These are phyloP conservation scores for Meiosimyza decipiens DNA, from an alignment of 2,888 invertebrate genomes.

Conservation along the genomic window DNA sequence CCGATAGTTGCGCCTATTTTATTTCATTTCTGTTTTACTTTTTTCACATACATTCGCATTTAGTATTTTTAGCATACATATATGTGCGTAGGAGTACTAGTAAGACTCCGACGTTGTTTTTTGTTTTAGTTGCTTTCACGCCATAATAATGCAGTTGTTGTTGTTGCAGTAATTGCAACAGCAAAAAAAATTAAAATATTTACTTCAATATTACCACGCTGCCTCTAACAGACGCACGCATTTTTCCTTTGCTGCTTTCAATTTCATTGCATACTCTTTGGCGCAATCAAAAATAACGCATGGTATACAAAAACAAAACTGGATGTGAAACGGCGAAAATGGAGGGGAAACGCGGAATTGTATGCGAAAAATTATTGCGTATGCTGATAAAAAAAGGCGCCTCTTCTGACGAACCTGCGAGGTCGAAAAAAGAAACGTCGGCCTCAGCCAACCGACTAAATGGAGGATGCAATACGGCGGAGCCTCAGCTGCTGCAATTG, in stretches of 20 bases:
- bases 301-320: neutral
- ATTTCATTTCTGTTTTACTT: constrained; percentile 44
- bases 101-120: too few relatives aligned
- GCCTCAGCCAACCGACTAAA: neutral
- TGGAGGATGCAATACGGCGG: neutral
- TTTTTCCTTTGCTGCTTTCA: constrained; percentile 20
- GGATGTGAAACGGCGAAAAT: neutral
- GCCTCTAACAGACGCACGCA: constrained; percentile 7
- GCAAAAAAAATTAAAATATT: too few relatives aligned
- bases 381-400: neutral
- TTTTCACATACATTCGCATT: constrained; percentile 44
- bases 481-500: neutral
- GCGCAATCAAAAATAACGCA: constrained; percentile 8
- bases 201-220: neutral
- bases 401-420: neutral
- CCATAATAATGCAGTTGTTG: too few relatives aligned
- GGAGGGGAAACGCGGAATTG: neutral
- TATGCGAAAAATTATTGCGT: constrained; percentile 11
- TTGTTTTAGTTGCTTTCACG: too few relatives aligned
- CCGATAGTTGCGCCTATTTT: constrained; percentile 28
- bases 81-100: too few relatives aligned
- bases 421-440: neutral
- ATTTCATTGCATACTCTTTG: constrained; percentile 26
- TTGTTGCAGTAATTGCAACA: too few relatives aligned
- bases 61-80: too few relatives aligned